Conservation (phyloP, 2,113 vertebrate species). For the Bostrychus sinensis region DNA sequence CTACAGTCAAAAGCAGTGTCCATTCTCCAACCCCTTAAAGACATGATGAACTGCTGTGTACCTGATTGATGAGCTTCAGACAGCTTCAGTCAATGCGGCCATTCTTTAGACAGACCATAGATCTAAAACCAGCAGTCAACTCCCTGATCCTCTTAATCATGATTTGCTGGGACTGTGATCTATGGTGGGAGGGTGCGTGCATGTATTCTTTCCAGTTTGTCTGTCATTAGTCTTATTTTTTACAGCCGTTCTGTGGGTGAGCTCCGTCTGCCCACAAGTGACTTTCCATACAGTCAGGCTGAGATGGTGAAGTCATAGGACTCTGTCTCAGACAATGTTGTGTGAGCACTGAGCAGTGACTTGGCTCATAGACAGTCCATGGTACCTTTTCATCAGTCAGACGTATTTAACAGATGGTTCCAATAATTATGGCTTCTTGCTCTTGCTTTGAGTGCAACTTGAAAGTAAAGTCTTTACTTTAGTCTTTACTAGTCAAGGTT, state of each 20-base stretch:
- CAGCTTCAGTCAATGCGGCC: constrained; percentile 19
- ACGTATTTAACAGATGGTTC: constrained; percentile 60
- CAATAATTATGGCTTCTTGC: constrained; percentile 52
- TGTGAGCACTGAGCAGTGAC: constrained; percentile 46
- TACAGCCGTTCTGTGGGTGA: constrained; percentile 69
- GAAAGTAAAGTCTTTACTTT: constrained; percentile 49
- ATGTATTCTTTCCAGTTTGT: constrained; percentile 50
- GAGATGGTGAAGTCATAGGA: constrained; percentile 74
- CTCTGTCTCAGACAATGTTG: constrained; percentile 63
- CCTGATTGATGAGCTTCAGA: constrained; percentile 8
- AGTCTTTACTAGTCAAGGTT: constrained; percentile 25
- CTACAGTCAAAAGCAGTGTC: not conserved
- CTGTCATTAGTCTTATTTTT: constrained; percentile 69
- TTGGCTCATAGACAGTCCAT: constrained; percentile 34
- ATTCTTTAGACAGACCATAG: constrained; percentile 28
- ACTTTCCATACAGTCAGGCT: constrained; percentile 79
- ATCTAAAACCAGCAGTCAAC: constrained; percentile 30
- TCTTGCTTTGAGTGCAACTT: constrained; percentile 35
- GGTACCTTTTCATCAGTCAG: constrained; percentile 68
- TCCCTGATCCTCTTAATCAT: constrained; percentile 39
- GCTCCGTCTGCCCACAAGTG: constrained; percentile 69
- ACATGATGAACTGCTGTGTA: not conserved
- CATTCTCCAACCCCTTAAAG: not conserved
- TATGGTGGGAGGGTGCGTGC: constrained; percentile 15
- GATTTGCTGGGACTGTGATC: constrained; percentile 17